Percentiles rank a stretch among this genome's conserved stretches.
These are phyloP conservation scores for Agrotis segetum DNA, from an alignment of 2,888 invertebrate species.

Conservation along the genomic window DNA sequence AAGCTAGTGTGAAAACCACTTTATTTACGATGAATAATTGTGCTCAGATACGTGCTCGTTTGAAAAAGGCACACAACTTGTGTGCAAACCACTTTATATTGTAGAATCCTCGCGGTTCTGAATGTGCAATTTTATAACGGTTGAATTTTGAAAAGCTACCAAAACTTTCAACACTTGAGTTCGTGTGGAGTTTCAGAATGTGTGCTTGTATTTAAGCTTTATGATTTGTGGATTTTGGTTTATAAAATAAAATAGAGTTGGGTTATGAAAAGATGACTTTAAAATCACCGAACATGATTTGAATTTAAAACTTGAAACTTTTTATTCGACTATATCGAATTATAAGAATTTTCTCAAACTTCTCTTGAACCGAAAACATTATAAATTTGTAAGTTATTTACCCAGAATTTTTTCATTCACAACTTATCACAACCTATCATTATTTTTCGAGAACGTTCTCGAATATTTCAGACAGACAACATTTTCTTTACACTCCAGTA, in stretches of 20 bases:
- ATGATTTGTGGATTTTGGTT: conserved; percentile 27
- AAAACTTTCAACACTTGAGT: conserved; percentile 44
- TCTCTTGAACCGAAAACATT: neutral
- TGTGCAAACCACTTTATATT: conserved; percentile 46
- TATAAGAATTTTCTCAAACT: neutral
- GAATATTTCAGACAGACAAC: conserved; percentile 18
- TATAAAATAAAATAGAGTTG: conserved; percentile 15
- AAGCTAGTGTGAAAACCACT: conserved; percentile 41
- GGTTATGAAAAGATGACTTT: neutral
- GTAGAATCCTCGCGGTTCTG: conserved; percentile 28
- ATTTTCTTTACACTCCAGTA: conserved; percentile 22
- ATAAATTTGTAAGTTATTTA: too few species aligned
- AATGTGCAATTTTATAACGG: conserved; percentile 52
- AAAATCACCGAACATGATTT: neutral
- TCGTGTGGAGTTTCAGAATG: conserved; percentile 34
- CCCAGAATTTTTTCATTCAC: neutral
- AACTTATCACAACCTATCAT: neutral
- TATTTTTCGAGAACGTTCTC: conserved; percentile 10
- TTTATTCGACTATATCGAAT: neutral
- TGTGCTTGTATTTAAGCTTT: conserved; percentile 20
- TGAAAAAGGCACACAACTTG: conserved; percentile 40
- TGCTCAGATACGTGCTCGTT: conserved; percentile 31
- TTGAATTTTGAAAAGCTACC: conserved; percentile 46
- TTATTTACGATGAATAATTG: conserved; percentile 49
- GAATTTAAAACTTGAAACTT: neutral